phyloP scores from a whole-genome alignment of 2,797 vertebrate genomes.

The Danio tinwini region DNA sequence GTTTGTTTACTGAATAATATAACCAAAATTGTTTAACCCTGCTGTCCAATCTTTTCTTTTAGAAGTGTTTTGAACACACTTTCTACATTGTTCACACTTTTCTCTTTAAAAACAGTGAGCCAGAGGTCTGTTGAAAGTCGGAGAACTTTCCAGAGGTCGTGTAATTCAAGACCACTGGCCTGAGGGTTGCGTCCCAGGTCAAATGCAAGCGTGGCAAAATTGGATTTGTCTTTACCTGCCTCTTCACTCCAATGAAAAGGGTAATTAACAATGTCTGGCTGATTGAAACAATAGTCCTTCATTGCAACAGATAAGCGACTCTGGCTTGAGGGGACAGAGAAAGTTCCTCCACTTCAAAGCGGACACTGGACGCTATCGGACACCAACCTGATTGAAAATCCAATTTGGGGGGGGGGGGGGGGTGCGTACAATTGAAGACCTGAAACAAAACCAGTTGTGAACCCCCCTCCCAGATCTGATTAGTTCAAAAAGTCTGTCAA shows the following conservation, averaged over 20 bases:
- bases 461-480: slow-evolving; percentile 75
- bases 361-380: slow-evolving; percentile 65
- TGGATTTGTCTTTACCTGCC: slow-evolving; percentile 76
- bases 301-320: slow-evolving; percentile 63
- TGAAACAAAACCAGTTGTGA: slow-evolving; percentile 79
- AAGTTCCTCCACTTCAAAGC: slow-evolving; percentile 77
- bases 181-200: slow-evolving; percentile 53
- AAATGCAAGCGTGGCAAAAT: slow-evolving; percentile 70
- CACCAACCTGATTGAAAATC: slow-evolving; percentile 77
- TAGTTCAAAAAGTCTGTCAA: slow-evolving; percentile 81
- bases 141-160: slow-evolving; percentile 52
- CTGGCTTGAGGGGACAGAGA: slow-evolving; percentile 51
- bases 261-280: slow-evolving; percentile 79
- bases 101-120: slow-evolving; percentile 6
- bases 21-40: no score
- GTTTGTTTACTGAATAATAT: no score
- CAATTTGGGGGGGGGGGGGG: slow-evolving; percentile 75
- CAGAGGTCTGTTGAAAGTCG: slow-evolving; percentile 22
- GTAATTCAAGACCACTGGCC: slow-evolving; percentile 46
- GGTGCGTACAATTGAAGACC: slow-evolving; percentile 72
- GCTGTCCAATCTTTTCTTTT: no score
- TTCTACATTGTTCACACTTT: not conserved
- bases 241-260: slow-evolving; percentile 70
- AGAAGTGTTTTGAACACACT: not conserved
- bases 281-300: slow-evolving; percentile 59